Conservation (phyloP, 1,140 invertebrate genomes). For the Trialeurodes vaporariorum region DNA sequence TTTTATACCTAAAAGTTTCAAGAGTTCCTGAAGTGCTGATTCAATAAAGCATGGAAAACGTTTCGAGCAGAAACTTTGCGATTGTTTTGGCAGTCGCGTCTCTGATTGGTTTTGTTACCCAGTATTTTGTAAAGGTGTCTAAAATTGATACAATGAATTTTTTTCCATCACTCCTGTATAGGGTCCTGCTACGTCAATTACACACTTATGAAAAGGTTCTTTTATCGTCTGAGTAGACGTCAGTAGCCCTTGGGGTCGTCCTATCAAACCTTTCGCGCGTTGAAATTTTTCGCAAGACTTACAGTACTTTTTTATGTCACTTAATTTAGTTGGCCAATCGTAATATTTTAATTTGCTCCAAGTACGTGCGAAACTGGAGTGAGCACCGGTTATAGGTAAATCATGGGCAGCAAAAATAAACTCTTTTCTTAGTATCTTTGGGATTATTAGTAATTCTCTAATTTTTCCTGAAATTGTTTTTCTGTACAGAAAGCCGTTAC, state of each 20-base stretch:
- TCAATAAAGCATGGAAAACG: slow-evolving; percentile 14
- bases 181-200: background rate
- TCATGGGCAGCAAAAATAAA: background rate
- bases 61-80: background rate
- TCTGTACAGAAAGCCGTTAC: no score
- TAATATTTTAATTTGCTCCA: background rate
- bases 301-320: background rate
- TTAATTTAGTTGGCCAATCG: background rate
- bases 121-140: background rate
- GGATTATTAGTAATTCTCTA: no score
- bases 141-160: background rate
- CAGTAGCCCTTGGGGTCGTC: background rate
- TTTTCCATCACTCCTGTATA: background rate
- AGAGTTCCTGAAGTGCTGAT: background rate
- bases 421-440: background rate
- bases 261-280: background rate
- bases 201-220: background rate
- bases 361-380: background rate
- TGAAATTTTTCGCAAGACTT: background rate
- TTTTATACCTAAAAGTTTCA: background rate
- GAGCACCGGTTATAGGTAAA: background rate
- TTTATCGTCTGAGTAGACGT: background rate
- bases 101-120: background rate
- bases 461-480: no score
- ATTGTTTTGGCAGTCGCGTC: background rate